Evolutionary conservation across 2,888 invertebrate species (phyloP).

Genomic region (Prosapia bicincta): DNA sequence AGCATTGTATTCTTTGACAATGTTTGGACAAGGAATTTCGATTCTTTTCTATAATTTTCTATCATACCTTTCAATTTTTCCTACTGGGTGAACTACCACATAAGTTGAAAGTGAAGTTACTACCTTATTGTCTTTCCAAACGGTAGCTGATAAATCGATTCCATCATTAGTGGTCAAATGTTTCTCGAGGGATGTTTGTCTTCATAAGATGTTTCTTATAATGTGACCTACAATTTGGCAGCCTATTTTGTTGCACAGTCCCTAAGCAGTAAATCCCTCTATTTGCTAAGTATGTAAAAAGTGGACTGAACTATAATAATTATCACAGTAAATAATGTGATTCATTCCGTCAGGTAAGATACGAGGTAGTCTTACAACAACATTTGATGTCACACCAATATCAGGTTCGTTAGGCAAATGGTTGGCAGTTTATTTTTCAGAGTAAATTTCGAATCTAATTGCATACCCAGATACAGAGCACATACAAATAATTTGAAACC

Average conservation of each 20-base stretch:
- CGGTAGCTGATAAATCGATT: too few relatives aligned
- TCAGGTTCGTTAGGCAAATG: not conserved
- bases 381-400: not conserved
- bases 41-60: too few relatives aligned
- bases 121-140: too few relatives aligned
- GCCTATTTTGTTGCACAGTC: conserved; percentile 41
- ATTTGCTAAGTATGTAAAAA: conserved; percentile 39
- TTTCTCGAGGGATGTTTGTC: too few relatives aligned
- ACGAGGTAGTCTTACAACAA: not conserved
- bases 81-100: too few relatives aligned
- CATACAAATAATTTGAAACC: conserved; percentile 42
- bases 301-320: conserved; percentile 31
- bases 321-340: not conserved
- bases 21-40: too few relatives aligned
- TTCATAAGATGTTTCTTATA: conserved; percentile 35
- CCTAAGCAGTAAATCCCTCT: conserved; percentile 41
- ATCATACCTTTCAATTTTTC: too few relatives aligned
- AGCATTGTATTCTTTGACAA: too few relatives aligned
- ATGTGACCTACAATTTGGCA: conserved; percentile 42
- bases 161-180: too few relatives aligned
- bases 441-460: conserved; percentile 42
- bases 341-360: not conserved
- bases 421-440: not conserved
- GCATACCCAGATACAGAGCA: conserved; percentile 40
- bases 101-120: too few relatives aligned